Conservation (phyloP, 2,888 invertebrate species). For the Pyrocoelia pectoralis region DNA sequence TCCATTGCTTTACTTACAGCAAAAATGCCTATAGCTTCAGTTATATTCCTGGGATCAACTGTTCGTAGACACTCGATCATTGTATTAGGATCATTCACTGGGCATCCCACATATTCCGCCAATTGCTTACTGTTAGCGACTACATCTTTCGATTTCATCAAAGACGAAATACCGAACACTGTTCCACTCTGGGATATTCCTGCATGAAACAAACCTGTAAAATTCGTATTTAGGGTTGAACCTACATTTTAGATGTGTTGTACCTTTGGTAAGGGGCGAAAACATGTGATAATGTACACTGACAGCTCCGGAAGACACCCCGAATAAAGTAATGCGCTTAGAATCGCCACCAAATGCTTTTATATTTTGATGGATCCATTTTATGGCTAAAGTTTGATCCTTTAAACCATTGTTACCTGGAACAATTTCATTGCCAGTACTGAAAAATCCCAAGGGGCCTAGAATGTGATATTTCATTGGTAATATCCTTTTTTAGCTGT, state of each 20-base stretch:
- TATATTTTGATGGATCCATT: constrained; percentile 57
- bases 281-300: constrained; percentile 59
- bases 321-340: constrained; percentile 55
- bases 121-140: not conserved
- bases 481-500: not conserved
- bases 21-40: not conserved
- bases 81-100: not conserved
- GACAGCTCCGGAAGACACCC: constrained; percentile 59
- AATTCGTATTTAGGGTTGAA: too few species aligned
- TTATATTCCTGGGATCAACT: not conserved
- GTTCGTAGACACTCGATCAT: not conserved
- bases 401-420: constrained; percentile 36
- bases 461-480: not conserved
- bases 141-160: not conserved
- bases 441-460: constrained; percentile 22
- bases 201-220: not conserved
- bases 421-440: not conserved
- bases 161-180: not conserved
- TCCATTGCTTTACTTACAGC: too few species aligned
- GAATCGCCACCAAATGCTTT: constrained; percentile 57
- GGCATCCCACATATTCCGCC: not conserved
- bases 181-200: not conserved
- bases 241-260: not conserved
- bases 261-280: constrained; percentile 56
- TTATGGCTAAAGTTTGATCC: constrained; percentile 57